Percentiles rank a stretch among this genome's conserved stretches.
These are phyloP conservation scores for Ceyx margarethae DNA, from an alignment of 2,113 vertebrate genomes.

Conservation along the genomic window DNA sequence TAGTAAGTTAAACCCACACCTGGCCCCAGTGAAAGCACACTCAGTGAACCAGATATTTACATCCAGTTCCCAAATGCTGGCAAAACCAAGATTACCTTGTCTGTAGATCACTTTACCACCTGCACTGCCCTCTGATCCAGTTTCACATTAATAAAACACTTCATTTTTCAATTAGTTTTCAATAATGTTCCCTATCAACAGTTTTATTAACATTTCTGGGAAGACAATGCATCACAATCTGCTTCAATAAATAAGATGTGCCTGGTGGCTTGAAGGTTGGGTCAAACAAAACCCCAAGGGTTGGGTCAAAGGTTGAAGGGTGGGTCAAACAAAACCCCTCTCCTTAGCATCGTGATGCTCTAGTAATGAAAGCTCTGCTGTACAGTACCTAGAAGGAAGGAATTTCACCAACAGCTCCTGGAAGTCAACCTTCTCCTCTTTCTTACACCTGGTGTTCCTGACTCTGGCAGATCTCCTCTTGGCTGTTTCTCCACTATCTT, in stretches of 20 bases:
- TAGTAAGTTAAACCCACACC: not conserved
- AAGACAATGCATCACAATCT: not conserved
- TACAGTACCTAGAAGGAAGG: conserved; percentile 87
- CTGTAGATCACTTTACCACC: not conserved
- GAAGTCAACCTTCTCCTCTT: conserved; percentile 97
- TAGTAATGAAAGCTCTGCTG: not conserved
- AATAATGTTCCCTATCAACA: not conserved
- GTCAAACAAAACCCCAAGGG: not conserved
- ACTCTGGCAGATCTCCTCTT: conserved; percentile 95
- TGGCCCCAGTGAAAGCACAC: not conserved
- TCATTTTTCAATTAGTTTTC: not conserved
- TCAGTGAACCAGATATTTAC: not conserved
- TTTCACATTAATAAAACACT: not conserved
- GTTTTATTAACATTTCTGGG: not conserved
- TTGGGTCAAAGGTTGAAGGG: not conserved
- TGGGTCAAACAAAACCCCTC: not conserved
- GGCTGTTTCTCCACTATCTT: conserved; percentile 92
- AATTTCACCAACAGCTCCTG: conserved; percentile 94
- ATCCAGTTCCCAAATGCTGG: not conserved
- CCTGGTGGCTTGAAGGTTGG: not conserved
- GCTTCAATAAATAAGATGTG: not conserved
- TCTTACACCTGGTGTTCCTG: conserved; percentile 96
- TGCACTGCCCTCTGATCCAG: not conserved
- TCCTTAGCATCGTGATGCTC: not conserved
- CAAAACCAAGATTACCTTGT: not conserved